Conservation (phyloP, 2,113 vertebrate species). For the Oncorhynchus masou region DNA sequence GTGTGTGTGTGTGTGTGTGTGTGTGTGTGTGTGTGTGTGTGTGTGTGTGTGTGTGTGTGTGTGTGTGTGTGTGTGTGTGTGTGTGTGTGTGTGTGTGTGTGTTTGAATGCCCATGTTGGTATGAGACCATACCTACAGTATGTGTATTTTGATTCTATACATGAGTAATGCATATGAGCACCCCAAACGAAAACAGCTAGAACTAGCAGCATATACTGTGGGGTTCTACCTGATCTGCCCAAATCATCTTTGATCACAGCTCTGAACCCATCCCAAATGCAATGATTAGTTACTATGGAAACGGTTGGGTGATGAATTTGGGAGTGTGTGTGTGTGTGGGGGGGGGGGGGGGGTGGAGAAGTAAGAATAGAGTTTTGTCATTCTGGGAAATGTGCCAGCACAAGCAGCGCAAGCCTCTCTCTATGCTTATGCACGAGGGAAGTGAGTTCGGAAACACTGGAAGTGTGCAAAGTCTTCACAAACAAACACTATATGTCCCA, state of each 20-base stretch:
- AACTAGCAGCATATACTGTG: too few relatives aligned
- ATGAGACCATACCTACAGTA: too few relatives aligned
- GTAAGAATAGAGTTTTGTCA: slow-evolving; percentile 47
- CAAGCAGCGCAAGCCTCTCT: too few relatives aligned
- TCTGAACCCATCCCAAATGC: not conserved
- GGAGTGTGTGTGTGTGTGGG: not conserved
- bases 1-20: slow-evolving; percentile 19
- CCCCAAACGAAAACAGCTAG: too few relatives aligned
- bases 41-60: slow-evolving; percentile 2
- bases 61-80: slow-evolving; percentile 3
- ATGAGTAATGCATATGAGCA: too few relatives aligned
- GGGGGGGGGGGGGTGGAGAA: slow-evolving; percentile 43
- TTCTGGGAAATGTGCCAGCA: slow-evolving; percentile 38
- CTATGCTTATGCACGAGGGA: too few relatives aligned
- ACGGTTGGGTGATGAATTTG: slow-evolving; percentile 25
- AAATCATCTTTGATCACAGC: too few relatives aligned
- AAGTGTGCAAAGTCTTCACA: too few relatives aligned
- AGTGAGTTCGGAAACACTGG: too few relatives aligned
- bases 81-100: slow-evolving; percentile 17
- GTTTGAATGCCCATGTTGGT: not conserved
- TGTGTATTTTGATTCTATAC: too few relatives aligned
- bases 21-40: not conserved
- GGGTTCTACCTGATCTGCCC: too few relatives aligned
- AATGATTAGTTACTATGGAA: slow-evolving; percentile 21
- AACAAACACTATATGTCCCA: too few relatives aligned